A percentile compares a stretch with the other conserved stretches of the same genome.
These are phyloP conservation scores for Lasioglossum figueresi DNA, from an alignment of 2,888 invertebrate genomes.

Conservation along the genomic window DNA sequence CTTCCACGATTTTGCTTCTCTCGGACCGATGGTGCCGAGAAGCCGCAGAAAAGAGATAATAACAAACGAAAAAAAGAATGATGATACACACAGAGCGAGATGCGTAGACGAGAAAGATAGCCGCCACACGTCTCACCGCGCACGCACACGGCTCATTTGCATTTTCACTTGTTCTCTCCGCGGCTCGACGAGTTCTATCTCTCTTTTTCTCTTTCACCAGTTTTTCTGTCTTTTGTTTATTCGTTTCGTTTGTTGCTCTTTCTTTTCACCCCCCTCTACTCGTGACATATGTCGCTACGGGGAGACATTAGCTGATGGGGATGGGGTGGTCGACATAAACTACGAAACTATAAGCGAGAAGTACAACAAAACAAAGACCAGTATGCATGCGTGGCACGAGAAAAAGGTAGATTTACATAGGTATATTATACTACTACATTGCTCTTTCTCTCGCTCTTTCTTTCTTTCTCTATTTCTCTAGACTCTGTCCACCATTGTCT, in stretches of 20 bases:
- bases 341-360: slow-evolving; percentile 42
- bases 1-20: slow-evolving; percentile 69
- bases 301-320: slow-evolving; percentile 55
- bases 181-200: slow-evolving; percentile 32
- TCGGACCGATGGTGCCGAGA: slow-evolving; percentile 35
- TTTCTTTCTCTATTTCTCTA: slow-evolving; percentile 63
- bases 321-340: slow-evolving; percentile 54
- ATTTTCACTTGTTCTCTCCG: slow-evolving; percentile 36
- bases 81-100: slow-evolving; percentile 1
- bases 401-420: slow-evolving; percentile 75
- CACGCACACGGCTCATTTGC: slow-evolving; percentile 26
- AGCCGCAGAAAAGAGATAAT: background rate
- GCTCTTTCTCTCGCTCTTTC: slow-evolving; percentile 65
- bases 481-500: slow-evolving; percentile 57
- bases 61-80: background rate
- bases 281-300: slow-evolving; percentile 46
- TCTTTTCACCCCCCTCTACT: slow-evolving; percentile 12
- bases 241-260: slow-evolving; percentile 25
- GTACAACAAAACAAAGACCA: slow-evolving; percentile 60
- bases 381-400: slow-evolving; percentile 78
- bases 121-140: slow-evolving; percentile 27
- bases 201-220: background rate
- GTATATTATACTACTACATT: slow-evolving; percentile 65
- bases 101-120: slow-evolving; percentile 31
- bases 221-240: background rate